phyloP scores from a whole-genome alignment of 2,888 invertebrate species.

The Lasioglossum malachurum region DNA sequence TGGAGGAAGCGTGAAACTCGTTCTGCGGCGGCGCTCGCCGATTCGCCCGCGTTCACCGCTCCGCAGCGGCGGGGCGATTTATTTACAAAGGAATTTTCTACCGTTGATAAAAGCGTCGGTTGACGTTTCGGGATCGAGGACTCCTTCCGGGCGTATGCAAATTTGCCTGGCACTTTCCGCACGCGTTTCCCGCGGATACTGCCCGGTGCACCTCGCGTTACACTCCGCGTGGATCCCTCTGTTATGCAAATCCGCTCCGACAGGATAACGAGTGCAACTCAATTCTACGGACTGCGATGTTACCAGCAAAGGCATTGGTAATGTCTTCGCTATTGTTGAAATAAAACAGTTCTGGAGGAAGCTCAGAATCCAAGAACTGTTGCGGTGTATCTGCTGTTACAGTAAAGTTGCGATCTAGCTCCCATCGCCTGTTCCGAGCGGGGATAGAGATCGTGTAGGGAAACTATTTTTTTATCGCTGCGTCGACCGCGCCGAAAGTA shows the following conservation, averaged over 20 bases:
- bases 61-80: slow-evolving; percentile 30
- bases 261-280: slow-evolving; percentile 39
- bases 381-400: no score
- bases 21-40: not conserved
- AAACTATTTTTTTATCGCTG: no score
- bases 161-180: slow-evolving; percentile 50
- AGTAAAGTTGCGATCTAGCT: no score
- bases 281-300: not conserved
- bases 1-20: slow-evolving; percentile 30
- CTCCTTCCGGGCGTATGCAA: slow-evolving; percentile 42
- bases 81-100: slow-evolving; percentile 46
- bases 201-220: not conserved
- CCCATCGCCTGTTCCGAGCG: no score
- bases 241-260: not conserved
- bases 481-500: no score
- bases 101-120: slow-evolving; percentile 22
- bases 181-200: slow-evolving; percentile 20
- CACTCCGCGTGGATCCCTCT: not conserved
- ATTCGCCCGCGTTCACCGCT: not conserved
- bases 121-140: slow-evolving; percentile 38
- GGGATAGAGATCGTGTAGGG: no score
- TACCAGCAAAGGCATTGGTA: not conserved
- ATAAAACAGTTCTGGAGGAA: no score
- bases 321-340: not conserved
- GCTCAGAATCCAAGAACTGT: no score